Evolutionary conservation across 2,888 invertebrate species (phyloP), one percentile per base, ranked within the genome.

Genomic region (Tachina grossa): DNA sequence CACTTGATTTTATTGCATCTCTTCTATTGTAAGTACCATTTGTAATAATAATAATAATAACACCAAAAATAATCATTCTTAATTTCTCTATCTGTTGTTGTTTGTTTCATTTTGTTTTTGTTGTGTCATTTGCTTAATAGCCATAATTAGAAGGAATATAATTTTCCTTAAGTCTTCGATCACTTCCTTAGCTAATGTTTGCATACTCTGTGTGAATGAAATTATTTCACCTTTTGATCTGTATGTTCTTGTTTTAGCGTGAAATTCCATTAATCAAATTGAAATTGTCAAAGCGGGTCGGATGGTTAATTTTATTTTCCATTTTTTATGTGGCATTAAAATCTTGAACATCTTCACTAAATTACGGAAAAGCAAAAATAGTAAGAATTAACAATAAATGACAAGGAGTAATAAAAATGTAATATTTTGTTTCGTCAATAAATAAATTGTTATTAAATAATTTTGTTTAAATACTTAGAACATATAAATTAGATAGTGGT

Each of bases 181-280:
- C 14, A 1, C 9, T 66, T 57, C 45, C 51, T 22, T 3, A 16
- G 10, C 41, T 63, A 0, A 31, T 6, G 1, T 41, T 65, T 68
- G 22, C 14, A 9, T 53, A 14, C 51, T 61, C 47, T 47, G 11
- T 41, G 13, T 9, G 43, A 51, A 61, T 19, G 16, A 22, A 51
- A 13, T 31, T 10, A 51, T 31, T 49, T 10, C 4, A 49, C 57
- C 13, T 43, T 16, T 63, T 66, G 14, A 6, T 31, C 31, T 49
- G 14, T 6, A 9, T 49, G 8, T 14, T 66, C 39, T 63, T 61
- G 0, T 51, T 74, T 11, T 55, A 72, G 61, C 47, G 41, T 22
- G 22, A 22, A 78, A 63, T 75, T 79, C 55, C 78, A 83, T 83
- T 84, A 79, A 84, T 79, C 75, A 84, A 79, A 84, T 79, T 79